Evolutionary conservation across 2,113 vertebrate genomes (phyloP), one percentile per base, ranked within the genome.

Genomic region (Labrus mixtus): DNA sequence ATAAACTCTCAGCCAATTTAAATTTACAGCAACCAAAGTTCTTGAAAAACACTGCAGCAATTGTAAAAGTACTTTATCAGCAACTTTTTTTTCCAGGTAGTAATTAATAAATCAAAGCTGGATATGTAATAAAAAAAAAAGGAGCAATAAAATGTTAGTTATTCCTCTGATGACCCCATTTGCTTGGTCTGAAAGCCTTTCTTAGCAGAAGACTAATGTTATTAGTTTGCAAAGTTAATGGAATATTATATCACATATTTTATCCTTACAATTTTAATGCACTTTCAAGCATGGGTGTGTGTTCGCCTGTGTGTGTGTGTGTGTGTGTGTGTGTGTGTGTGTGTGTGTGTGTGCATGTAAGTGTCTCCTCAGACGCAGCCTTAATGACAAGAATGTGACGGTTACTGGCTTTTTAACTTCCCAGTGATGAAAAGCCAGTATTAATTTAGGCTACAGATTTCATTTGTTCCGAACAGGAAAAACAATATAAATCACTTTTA

Each of bases 401-500:
- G 94, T 96, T 95, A 96, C 94, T 96, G 96, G 96, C 94, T 97
- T 96, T 97, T 97, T 95, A 97, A 96, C 95, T 97, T 96, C 94
- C 94, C 77, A 83, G 95, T 96, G 96, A 98, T 97, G 96, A 97
- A 98, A 98, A 98, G 96, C 96, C 96, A 96, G 96, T 96, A 97
- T 97, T 99, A 97, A 98, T 98, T 97, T 97, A 95, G 96, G 95
- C 96, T 97, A 97, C 97, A 98, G 96, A 99, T 98, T 98, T 97
- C 97, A 99, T 99, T 99, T 99, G 97, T 98, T 97, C 96, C 95
- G 95, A 97, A 97, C 96, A 98, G 96, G 96, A 97, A 97, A 98
- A 98, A 98, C 97, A 98, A 98, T 99, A 98, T 98, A 99, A 98
- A 98, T 99, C 97, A 99, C 96, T 97, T 98, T 97, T 99, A 96